Conservation (phyloP, 2,797 vertebrate species). For the Acanthopagrus latus region DNA sequence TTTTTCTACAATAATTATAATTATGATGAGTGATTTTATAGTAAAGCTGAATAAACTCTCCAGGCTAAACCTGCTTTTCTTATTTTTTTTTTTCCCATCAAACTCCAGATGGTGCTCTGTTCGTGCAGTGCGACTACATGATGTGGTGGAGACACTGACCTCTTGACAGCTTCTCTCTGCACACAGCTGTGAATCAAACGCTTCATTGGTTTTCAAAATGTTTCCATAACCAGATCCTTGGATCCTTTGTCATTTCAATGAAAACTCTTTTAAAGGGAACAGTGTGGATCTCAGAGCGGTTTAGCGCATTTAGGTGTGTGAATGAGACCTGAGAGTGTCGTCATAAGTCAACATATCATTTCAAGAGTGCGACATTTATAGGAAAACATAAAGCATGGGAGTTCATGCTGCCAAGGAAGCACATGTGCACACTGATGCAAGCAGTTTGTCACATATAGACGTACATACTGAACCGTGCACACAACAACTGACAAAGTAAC, state of each 20-base stretch:
- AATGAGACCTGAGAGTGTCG: constrained; percentile 30
- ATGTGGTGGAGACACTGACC: constrained; percentile 66
- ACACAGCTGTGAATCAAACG: constrained; percentile 71
- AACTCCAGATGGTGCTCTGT: constrained; percentile 63
- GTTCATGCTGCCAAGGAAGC: constrained; percentile 12
- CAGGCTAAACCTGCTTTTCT: constrained; percentile 26
- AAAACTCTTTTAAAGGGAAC: constrained; percentile 32
- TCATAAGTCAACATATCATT: constrained; percentile 40
- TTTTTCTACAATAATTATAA: constrained; percentile 24
- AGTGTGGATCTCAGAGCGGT: constrained; percentile 18
- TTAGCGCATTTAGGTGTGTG: constrained; percentile 14
- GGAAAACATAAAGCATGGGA: constrained; percentile 47
- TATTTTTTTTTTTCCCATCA: constrained; percentile 12
- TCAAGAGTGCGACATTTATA: constrained; percentile 47
- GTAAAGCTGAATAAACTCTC: constrained; percentile 34
- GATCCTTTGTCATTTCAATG: constrained; percentile 36
- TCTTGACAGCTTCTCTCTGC: constrained; percentile 57
- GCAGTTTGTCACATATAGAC: background rate
- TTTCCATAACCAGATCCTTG: constrained; percentile 59
- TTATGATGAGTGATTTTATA: constrained; percentile 35
- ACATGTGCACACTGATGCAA: background rate
- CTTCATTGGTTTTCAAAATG: constrained; percentile 64
- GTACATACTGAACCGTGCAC: background rate
- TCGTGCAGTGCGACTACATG: constrained; percentile 47
- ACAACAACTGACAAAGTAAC: background rate